Percentiles rank a stretch among this genome's conserved stretches.
These are phyloP conservation scores for Ramazzottius varieornatus DNA, from an alignment of 2,888 invertebrate species.

Conservation along the genomic window DNA sequence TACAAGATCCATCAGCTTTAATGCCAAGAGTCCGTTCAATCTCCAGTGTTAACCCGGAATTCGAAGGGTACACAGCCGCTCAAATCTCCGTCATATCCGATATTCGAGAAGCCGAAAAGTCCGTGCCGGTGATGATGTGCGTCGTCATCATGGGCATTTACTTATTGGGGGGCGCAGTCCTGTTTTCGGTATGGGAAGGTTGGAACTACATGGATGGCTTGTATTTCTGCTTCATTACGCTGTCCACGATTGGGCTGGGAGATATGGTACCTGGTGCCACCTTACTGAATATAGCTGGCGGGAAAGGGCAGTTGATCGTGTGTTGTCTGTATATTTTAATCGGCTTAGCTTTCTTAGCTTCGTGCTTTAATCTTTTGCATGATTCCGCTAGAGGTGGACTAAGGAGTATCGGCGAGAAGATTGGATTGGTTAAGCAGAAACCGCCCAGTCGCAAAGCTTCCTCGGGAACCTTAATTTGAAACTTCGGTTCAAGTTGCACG, in stretches of 20 bases:
- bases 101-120: conserved; percentile 3
- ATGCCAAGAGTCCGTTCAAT: not conserved
- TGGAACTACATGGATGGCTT: not conserved
- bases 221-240: conserved; percentile 2
- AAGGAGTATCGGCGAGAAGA: not conserved
- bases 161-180: conserved; percentile 6
- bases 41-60: not conserved
- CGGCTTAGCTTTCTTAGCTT: not conserved
- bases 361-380: not conserved
- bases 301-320: not conserved
- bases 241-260: not conserved
- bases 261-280: not conserved
- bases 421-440: not conserved
- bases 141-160: conserved; percentile 7
- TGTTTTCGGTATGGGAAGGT: conserved; percentile 7
- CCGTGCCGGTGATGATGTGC: conserved; percentile 7
- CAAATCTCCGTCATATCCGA: not conserved
- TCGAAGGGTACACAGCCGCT: not conserved
- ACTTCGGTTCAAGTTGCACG: too few relatives aligned
- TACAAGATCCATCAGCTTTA: not conserved
- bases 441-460: not conserved
- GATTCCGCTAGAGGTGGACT: not conserved
- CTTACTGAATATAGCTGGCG: not conserved
- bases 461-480: not conserved
- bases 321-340: not conserved